Evolutionary conservation across 2,113 vertebrate genomes (phyloP).

Genomic region (Carlito syrichta): DNA sequence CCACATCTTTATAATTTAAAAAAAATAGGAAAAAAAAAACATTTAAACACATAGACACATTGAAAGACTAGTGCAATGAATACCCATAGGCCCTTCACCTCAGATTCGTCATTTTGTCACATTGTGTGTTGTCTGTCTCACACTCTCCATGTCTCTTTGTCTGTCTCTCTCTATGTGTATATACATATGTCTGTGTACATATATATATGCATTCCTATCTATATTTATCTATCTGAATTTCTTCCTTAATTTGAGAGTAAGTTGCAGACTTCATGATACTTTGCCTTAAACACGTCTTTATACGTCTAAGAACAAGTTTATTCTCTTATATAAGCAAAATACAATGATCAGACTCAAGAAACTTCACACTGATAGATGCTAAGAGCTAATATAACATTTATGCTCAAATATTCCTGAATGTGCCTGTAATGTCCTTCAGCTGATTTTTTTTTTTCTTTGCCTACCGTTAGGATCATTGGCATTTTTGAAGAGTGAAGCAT

Average conservation of each 20-base stretch:
- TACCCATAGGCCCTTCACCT: neutral
- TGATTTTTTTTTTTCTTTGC: neutral
- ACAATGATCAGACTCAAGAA: neutral
- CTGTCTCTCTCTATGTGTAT: neutral
- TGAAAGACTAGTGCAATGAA: neutral
- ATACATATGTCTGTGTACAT: too few relatives aligned
- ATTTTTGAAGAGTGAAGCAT: neutral
- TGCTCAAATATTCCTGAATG: neutral
- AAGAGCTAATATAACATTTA: neutral
- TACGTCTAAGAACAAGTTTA: neutral
- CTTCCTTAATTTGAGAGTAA: neutral
- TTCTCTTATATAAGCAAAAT: neutral
- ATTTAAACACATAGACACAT: neutral
- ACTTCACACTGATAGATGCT: neutral
- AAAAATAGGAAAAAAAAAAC: too few relatives aligned
- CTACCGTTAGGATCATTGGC: neutral
- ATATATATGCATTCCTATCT: neutral
- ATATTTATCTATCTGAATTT: neutral
- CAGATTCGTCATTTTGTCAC: neutral
- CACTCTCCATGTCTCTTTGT: neutral
- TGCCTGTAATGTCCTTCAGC: neutral
- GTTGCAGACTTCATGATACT: neutral
- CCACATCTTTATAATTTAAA: too few relatives aligned
- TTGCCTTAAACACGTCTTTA: neutral
- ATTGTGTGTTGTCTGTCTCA: neutral